Conservation (phyloP, 2,113 vertebrate genomes). For the Pituophis catenifer region DNA sequence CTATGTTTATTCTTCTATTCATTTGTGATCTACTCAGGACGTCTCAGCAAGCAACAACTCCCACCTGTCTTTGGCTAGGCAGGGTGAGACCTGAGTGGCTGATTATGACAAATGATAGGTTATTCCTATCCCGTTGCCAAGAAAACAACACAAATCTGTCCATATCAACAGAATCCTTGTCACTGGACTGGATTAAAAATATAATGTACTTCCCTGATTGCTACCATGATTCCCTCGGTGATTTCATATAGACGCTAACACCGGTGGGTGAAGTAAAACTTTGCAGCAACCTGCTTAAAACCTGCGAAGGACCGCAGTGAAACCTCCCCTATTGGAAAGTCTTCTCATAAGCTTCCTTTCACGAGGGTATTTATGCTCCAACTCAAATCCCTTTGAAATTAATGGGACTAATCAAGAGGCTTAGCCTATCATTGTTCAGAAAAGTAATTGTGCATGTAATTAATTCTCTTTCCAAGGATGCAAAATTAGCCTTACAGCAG, state of each 20-base stretch:
- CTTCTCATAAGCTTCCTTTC: neutral
- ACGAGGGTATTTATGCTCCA: conserved; percentile 2
- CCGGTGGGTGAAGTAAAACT: no score
- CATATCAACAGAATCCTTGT: neutral
- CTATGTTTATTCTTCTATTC: neutral
- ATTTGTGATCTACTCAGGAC: neutral
- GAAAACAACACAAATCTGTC: neutral
- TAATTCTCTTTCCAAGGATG: conserved; percentile 39
- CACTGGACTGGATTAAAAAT: neutral
- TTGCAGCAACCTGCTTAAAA: neutral
- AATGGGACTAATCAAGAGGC: conserved; percentile 30
- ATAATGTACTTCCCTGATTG: neutral
- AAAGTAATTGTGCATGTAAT: conserved; percentile 64
- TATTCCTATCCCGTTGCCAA: neutral
- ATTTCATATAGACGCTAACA: neutral
- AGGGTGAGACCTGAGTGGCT: neutral
- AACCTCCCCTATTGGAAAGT: neutral
- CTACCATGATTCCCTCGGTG: neutral
- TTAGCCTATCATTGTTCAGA: conserved; percentile 40
- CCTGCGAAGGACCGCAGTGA: neutral
- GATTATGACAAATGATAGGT: neutral
- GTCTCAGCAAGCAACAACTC: neutral
- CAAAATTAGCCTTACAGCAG: conserved; percentile 25
- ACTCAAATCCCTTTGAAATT: conserved; percentile 33
- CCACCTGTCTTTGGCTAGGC: neutral